Base-by-base conservation (phyloP, 1,140 invertebrate genomes). In the Chelonus insularis region DNA sequence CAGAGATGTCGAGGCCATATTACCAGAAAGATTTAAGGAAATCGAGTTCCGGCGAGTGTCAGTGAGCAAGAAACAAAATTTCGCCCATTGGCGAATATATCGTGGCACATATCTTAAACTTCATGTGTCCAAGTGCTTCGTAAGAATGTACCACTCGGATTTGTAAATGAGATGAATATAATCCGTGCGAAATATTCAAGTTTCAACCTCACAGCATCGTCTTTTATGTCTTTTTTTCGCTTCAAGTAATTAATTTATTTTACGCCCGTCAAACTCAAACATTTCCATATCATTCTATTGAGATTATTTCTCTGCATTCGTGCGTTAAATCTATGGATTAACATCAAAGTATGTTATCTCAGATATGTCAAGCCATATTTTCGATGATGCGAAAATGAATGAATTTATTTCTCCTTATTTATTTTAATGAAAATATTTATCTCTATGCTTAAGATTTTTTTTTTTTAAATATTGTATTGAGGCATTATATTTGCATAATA, bases 211-310 rank as follows among this genome's bases (percentile, higher is more conserved):
- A 9, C 36, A 3, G 12, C 12, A n/a, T 25, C n/a, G 14, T 21
- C 16, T 29, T 25, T 12, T n/a, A n/a, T 16, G 55, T 59, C 59
- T 48, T 61, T 43, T 18, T 45, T 25, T 12, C 4, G 20, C 60
- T 18, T 37, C 21, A 57, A 47, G 41, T 61, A 57, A 61, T 65
- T 65, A 58, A 59, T 62, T 65, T 60, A 51, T 61, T 61, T 48
- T 57, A 65, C 59, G 57, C 59, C 32, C 39, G 23, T 56, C 54
- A 56, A 56, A 56, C 34, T 20, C 39, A 36, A 25, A 11, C 39
- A 29, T 14, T 18, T 18, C 39, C 34, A 36, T 18, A 12, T 21
- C 34, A 14, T 37, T 6, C 39, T 56, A 14, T 43, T 39, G 9
- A 36, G 29, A 21, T 18, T 32, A 56, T 16, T 56, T 32, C 8